phyloP scores from a whole-genome alignment of 2,888 invertebrate species.

The Luffia ferchaultella region DNA sequence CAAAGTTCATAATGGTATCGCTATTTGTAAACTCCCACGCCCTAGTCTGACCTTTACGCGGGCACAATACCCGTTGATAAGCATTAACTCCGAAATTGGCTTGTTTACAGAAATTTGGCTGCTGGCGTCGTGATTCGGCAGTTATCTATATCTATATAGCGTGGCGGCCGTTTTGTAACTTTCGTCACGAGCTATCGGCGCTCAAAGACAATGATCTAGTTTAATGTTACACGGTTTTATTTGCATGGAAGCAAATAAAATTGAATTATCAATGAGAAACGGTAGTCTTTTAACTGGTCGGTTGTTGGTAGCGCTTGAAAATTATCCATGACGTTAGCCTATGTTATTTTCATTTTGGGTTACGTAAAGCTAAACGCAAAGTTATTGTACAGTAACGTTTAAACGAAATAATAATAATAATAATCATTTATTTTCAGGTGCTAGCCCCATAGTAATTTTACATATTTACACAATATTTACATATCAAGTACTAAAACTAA shows the following conservation, averaged over 20 bases:
- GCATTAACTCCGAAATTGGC: slow-evolving; percentile 33
- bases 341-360: too few relatives aligned
- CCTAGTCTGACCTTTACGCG: background rate
- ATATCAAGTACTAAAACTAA: too few relatives aligned
- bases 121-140: slow-evolving; percentile 31
- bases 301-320: too few relatives aligned
- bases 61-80: slow-evolving; percentile 27
- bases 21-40: background rate
- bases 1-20: background rate
- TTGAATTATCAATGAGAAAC: too few relatives aligned
- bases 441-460: too few relatives aligned
- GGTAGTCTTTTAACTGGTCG: too few relatives aligned
- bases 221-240: background rate
- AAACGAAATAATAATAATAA: too few relatives aligned
- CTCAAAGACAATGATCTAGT: background rate
- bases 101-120: slow-evolving; percentile 31
- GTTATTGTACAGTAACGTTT: too few relatives aligned
- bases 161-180: background rate
- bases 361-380: too few relatives aligned
- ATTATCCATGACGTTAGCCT: too few relatives aligned
- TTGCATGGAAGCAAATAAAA: background rate
- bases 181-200: background rate
- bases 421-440: too few relatives aligned
- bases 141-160: slow-evolving; percentile 41
- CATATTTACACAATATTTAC: too few relatives aligned